Evolutionary conservation across 2,797 vertebrate genomes (phyloP).

Genomic region (Sarcophilus harrisii): DNA sequence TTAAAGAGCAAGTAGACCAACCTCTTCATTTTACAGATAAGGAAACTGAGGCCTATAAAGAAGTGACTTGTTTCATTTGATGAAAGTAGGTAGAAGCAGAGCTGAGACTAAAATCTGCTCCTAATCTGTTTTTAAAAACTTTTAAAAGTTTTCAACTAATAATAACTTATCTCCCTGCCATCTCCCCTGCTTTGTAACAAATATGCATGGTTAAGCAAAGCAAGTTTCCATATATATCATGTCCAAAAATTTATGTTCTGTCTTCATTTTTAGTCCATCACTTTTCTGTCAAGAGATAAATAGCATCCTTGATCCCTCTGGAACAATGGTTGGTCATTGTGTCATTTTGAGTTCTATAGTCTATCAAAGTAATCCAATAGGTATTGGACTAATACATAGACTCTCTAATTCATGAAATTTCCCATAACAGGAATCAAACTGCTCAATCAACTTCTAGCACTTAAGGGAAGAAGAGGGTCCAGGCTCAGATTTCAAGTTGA

Average conservation of each 20-base stretch:
- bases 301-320: background rate
- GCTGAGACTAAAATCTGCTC: background rate
- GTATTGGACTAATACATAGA: background rate
- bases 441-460: background rate
- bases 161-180: background rate
- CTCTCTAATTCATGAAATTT: constrained; percentile 1
- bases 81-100: background rate
- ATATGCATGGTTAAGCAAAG: background rate
- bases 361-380: background rate
- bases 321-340: background rate
- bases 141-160: background rate
- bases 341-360: background rate
- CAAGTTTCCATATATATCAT: background rate
- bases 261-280: background rate
- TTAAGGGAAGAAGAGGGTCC: background rate
- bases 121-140: background rate
- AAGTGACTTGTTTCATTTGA: background rate
- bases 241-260: background rate
- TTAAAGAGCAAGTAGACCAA: background rate
- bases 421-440: constrained; percentile 14
- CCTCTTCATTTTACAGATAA: background rate
- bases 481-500: background rate
- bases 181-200: background rate
- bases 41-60: background rate
- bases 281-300: background rate